Evolutionary conservation across 1,140 invertebrate species (phyloP).

Genomic region (Drosophila rhopaloa): DNA sequence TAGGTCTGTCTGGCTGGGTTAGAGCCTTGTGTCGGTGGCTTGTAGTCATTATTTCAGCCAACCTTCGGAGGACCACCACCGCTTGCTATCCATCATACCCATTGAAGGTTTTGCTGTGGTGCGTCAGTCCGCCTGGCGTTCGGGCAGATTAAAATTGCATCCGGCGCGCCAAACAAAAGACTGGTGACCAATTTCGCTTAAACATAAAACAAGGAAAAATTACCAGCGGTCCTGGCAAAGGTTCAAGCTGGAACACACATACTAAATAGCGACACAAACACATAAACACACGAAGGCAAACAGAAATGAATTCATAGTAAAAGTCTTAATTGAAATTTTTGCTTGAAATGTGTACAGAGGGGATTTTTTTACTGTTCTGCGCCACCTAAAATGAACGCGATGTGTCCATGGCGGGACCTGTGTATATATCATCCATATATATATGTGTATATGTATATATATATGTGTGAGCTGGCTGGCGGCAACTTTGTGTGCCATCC

Average conservation of each 20-base stretch:
- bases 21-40: constrained; percentile 60
- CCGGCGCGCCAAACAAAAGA: constrained; percentile 73
- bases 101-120: constrained; percentile 9
- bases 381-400: constrained; percentile 72
- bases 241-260: constrained; percentile 45
- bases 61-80: constrained; percentile 14
- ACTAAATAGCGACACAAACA: constrained; percentile 39
- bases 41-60: constrained; percentile 76
- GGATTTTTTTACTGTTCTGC: constrained; percentile 62
- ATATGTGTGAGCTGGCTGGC: constrained; percentile 20
- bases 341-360: constrained; percentile 65
- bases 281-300: constrained; percentile 35
- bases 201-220: constrained; percentile 64
- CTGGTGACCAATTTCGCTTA: constrained; percentile 67
- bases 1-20: constrained; percentile 30
- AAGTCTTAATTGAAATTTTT: constrained; percentile 83
- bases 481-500: constrained; percentile 69
- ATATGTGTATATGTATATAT: constrained; percentile 27
- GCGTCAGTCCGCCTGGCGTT: constrained; percentile 54
- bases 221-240: constrained; percentile 41
- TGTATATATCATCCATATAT: constrained; percentile 55
- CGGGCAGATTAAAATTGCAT: constrained; percentile 81
- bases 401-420: constrained; percentile 48
- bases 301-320: constrained; percentile 76
- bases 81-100: constrained; percentile 21